Evolutionary conservation across 2,113 vertebrate species (phyloP).

Genomic region (Athene cunicularia): DNA sequence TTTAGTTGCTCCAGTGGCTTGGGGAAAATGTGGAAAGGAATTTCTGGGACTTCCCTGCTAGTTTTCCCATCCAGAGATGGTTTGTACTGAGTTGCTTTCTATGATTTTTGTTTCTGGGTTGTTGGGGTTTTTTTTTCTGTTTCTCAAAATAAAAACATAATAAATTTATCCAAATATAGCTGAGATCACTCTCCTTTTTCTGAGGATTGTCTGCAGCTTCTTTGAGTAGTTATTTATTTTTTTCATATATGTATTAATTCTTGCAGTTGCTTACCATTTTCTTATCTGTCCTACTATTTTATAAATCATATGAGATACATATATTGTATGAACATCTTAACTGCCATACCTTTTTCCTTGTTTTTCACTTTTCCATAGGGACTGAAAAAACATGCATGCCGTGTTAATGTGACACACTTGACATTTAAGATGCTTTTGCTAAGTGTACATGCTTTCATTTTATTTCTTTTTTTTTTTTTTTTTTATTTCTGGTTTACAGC

Average conservation of each 20-base stretch:
- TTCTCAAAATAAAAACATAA: not conserved
- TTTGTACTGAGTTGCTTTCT: not conserved
- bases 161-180: not conserved
- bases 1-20: not conserved
- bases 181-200: not conserved
- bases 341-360: rapidly evolving
- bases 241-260: not conserved
- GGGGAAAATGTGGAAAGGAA: not conserved
- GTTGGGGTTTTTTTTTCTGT: not conserved
- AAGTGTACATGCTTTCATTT: not conserved
- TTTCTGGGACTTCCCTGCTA: not conserved
- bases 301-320: not conserved
- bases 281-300: not conserved
- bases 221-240: not conserved
- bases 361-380: not conserved
- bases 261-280: not conserved
- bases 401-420: not conserved
- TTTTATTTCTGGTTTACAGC: not conserved
- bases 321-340: not conserved
- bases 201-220: not conserved
- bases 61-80: not conserved
- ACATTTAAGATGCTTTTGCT: not conserved
- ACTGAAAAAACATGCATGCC: not conserved
- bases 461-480: not conserved
- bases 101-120: not conserved